Percentiles rank a stretch among this genome's conserved stretches.
These are phyloP conservation scores for Melanotaenia nigrans DNA, from an alignment of 2,797 vertebrate species.

Conservation along the genomic window DNA sequence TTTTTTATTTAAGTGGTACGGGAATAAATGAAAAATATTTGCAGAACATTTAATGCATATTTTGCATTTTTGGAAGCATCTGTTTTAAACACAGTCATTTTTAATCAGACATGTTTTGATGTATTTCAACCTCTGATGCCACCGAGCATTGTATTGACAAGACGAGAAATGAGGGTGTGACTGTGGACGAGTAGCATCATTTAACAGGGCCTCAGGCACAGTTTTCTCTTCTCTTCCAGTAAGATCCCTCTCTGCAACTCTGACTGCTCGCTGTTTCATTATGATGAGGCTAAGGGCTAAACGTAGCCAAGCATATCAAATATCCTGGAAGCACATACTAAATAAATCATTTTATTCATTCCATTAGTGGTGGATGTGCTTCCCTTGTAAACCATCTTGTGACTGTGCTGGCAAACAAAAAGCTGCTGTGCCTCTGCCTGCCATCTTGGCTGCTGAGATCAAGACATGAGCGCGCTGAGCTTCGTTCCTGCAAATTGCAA, in stretches of 20 bases:
- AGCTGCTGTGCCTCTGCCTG: slow-evolving; percentile 57
- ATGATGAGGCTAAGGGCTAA: slow-evolving; percentile 85
- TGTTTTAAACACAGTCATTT: slow-evolving; percentile 37
- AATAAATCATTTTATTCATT: slow-evolving; percentile 87
- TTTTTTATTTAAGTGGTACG: slow-evolving; percentile 15
- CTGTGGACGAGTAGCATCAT: slow-evolving; percentile 79
- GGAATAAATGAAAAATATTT: background rate
- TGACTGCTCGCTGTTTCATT: slow-evolving; percentile 85
- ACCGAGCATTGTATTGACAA: slow-evolving; percentile 77
- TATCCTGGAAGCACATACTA: slow-evolving; percentile 83
- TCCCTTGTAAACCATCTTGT: slow-evolving; percentile 78
- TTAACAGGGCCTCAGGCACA: slow-evolving; percentile 77
- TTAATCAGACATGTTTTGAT: slow-evolving; percentile 58
- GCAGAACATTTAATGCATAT: background rate
- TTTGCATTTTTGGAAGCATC: slow-evolving; percentile 18
- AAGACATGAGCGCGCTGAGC: slow-evolving; percentile 31
- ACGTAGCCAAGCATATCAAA: slow-evolving; percentile 86
- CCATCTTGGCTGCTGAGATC: slow-evolving; percentile 37
- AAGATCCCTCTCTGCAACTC: slow-evolving; percentile 78
- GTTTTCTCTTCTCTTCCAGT: slow-evolving; percentile 74
- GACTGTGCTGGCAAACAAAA: slow-evolving; percentile 74
- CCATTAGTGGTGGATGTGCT: slow-evolving; percentile 81
- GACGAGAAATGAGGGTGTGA: slow-evolving; percentile 81
- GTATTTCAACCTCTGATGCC: slow-evolving; percentile 50
- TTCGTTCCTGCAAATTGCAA: slow-evolving; percentile 40